Evolutionary conservation across 2,113 vertebrate genomes (phyloP).

Genomic region (Alaudala cheleensis): DNA sequence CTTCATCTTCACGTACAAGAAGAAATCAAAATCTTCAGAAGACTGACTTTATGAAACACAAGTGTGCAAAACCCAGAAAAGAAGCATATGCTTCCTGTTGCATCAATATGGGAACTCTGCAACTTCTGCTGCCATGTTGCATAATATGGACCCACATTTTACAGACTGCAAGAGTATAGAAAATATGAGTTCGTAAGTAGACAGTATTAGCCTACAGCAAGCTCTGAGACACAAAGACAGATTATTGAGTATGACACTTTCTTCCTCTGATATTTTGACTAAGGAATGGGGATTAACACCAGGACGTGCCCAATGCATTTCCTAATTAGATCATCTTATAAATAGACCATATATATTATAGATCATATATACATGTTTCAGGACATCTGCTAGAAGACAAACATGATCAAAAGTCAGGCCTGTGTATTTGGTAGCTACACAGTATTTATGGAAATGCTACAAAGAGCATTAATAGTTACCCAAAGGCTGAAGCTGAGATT

Average conservation of each 20-base stretch:
- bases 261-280: background rate
- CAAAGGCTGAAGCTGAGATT: background rate
- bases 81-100: background rate
- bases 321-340: background rate
- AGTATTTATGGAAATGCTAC: background rate
- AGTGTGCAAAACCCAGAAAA: background rate
- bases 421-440: background rate
- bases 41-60: background rate
- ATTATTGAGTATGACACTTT: background rate
- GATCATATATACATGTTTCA: background rate
- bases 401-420: background rate
- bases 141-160: background rate
- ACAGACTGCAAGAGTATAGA: background rate
- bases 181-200: background rate
- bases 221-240: background rate
- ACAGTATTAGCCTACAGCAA: background rate
- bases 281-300: background rate
- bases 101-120: accelerated
- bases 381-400: background rate
- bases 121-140: background rate
- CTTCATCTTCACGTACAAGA: background rate
- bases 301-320: background rate
- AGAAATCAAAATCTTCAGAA: background rate
- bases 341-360: background rate
- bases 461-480: background rate